Conservation (phyloP, 2,113 vertebrate genomes). For the Lota lota region DNA sequence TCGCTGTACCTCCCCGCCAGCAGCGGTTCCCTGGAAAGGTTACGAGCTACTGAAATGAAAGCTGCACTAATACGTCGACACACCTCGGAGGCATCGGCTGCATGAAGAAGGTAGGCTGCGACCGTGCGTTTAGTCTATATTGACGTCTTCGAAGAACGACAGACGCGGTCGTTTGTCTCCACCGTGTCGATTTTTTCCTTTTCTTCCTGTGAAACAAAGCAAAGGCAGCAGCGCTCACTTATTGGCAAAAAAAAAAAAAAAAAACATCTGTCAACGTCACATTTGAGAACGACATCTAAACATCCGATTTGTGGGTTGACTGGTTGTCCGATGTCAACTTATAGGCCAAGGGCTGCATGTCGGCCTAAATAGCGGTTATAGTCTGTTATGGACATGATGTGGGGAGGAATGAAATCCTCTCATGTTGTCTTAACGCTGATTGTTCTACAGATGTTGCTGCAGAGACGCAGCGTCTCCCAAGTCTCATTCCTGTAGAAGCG, state of each 20-base stretch:
- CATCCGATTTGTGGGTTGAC: background rate
- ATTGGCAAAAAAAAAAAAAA: background rate
- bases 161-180: background rate
- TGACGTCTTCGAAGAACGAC: background rate
- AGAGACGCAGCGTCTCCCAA: background rate
- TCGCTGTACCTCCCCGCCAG: background rate
- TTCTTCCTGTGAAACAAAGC: no score
- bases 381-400: background rate
- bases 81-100: background rate
- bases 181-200: background rate
- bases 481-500: background rate
- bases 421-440: background rate
- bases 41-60: constrained; percentile 6
- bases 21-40: background rate
- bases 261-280: constrained; percentile 1
- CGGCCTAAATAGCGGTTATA: background rate
- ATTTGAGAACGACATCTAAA: background rate
- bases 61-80: background rate
- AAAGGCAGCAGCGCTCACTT: background rate
- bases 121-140: background rate
- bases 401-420: background rate
- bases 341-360: background rate
- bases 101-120: constrained; percentile 29
- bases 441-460: constrained; percentile 20
- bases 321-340: background rate